Conservation (phyloP, 2,113 vertebrate genomes). For the Oncorhynchus nerka region DNA sequence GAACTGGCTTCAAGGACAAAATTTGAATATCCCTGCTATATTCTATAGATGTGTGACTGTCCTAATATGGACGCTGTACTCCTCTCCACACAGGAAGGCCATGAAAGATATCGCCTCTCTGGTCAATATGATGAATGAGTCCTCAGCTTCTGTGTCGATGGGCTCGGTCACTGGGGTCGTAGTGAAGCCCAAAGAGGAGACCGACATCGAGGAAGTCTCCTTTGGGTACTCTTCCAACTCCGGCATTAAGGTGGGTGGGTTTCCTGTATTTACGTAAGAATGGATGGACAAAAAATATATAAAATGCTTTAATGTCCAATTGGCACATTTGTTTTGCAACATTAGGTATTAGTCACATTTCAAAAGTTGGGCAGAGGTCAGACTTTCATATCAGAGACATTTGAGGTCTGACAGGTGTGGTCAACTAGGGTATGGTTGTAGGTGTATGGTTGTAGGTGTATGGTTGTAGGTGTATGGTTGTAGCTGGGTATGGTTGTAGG, state of each 20-base stretch:
- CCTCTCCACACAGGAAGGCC: slow-evolving; percentile 41
- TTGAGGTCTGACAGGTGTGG: too few species aligned
- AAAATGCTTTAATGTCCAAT: neutral
- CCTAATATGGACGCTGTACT: too few species aligned
- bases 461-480: too few species aligned
- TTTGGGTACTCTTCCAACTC: neutral
- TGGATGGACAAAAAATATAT: neutral
- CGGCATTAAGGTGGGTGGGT: slow-evolving; percentile 43
- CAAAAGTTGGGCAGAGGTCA: too few species aligned
- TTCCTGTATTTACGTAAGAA: neutral
- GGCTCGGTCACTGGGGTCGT: slow-evolving; percentile 41
- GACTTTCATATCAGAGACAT: too few species aligned
- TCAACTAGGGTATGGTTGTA: too few species aligned
- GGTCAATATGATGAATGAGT: neutral
- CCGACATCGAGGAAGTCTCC: rapidly evolving
- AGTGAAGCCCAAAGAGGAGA: neutral
- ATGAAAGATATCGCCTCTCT: neutral
- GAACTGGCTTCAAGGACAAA: too few species aligned
- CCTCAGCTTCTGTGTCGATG: slow-evolving; percentile 6
- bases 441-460: too few species aligned
- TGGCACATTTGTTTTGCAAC: neutral
- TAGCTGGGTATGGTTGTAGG: too few species aligned
- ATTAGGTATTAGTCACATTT: too few species aligned
- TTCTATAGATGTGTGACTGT: too few species aligned
- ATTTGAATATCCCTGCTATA: too few species aligned